Evolutionary conservation across 1,140 invertebrate genomes (phyloP), one percentile per base, ranked within the genome.

Genomic region (Drosophila guanche): DNA sequence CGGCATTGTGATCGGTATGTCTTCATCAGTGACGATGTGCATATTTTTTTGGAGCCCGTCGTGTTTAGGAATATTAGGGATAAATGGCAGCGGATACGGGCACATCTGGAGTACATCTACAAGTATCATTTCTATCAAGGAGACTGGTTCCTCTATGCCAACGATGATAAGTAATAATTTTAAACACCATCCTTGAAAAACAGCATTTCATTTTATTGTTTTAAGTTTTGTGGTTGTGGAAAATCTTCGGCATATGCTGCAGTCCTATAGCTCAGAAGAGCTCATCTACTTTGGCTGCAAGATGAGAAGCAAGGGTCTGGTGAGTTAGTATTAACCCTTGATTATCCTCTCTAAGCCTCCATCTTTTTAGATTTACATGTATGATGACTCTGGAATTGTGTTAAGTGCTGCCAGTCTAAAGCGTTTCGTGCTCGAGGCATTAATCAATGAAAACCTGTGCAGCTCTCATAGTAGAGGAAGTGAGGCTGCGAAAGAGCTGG

Each of bases 201-300:
- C 12, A 37, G 3, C 10, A 37, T 10, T 20, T 25, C 14, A n/a
- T 42, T 4, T 7, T 20, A 2, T 22, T 23, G 2, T 22, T 61
- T 37, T 7, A 6, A 89, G 86, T 37, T 90, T 80, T 68, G 88
- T 90, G 0, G 40, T 90, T 0, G 50, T 90, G 12, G 81, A 90
- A 23, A 90, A 90, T 29, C 48, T 90, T 10, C 66, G 79, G 5
- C 40, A 70, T 0, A 68, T 90, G 81, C 23, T 90, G 5, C 41
- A 42, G n/a, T 12, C 58, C 14, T 43, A 77, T 8, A 72, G 33
- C 4, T 42, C 60, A 20, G 16, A 88, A 1, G 62, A 88, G 2
- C 66, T 79, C 1, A 67, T 90, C 0, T 90, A 88, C 29, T 90
- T 83, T 55, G 86, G 86, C 43, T 90, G 79, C 42, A 83, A 90